Percentiles rank a stretch among this genome's conserved stretches.
phyloP scores from a whole-genome alignment of 2,888 invertebrate genomes.

The Heliconius sara region DNA sequence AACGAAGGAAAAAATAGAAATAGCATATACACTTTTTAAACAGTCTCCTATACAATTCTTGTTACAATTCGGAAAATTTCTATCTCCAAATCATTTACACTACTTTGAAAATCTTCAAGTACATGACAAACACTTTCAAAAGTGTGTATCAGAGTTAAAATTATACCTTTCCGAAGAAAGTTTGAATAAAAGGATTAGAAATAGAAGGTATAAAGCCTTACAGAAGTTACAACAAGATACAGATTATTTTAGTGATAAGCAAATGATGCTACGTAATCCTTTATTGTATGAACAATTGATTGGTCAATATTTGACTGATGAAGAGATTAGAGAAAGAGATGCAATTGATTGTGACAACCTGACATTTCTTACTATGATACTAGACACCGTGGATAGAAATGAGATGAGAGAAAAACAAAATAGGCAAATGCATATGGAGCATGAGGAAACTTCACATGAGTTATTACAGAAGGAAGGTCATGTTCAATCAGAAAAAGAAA shows the following conservation, averaged over 20 bases:
- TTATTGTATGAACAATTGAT: conserved; percentile 94
- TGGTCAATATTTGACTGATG: conserved; percentile 92
- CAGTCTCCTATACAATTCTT: conserved; percentile 89
- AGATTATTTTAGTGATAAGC: conserved; percentile 94
- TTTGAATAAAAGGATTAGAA: conserved; percentile 86
- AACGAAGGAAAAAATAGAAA: conserved; percentile 86
- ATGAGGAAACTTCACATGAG: conserved; percentile 65
- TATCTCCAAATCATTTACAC: conserved; percentile 87
- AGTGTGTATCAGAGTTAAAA: conserved; percentile 86
- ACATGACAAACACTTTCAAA: conserved; percentile 46
- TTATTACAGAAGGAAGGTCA: conserved; percentile 29
- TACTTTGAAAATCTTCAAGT: conserved; percentile 84
- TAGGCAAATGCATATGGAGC: conserved; percentile 85
- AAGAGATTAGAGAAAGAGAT: conserved; percentile 88
- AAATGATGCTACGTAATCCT: conserved; percentile 97
- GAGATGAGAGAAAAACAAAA: conserved; percentile 85
- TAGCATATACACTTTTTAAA: conserved; percentile 86
- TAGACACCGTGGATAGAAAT: conserved; percentile 92
- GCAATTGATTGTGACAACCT: conserved; percentile 81
- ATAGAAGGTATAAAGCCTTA: conserved; percentile 92
- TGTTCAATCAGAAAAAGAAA: conserved; percentile 34
- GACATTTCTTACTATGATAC: conserved; percentile 89
- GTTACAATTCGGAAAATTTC: conserved; percentile 89
- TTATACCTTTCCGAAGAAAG: conserved; percentile 81
- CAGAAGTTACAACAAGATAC: conserved; percentile 87